Base-by-base conservation (phyloP, 1,140 invertebrate genomes). In the Magallana ariakensis region DNA sequence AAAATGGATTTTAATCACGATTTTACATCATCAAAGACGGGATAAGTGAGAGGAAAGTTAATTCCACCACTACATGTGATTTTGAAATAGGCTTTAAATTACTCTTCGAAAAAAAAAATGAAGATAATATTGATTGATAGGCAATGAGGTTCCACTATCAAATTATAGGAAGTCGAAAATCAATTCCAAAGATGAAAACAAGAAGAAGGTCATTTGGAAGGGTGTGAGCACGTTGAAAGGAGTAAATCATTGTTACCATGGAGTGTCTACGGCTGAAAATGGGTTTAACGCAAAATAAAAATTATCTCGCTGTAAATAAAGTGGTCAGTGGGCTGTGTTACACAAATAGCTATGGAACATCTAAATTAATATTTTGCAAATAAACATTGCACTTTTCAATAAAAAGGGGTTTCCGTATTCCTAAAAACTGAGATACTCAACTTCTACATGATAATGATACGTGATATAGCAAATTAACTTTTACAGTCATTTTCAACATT, bases 1-100 rank as follows among this genome's bases (percentile, higher is more conserved):
- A 75, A 75, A 75, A 75, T 75, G 66, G 66, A 75, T 75, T 75
- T 75, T 75, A 75, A 75, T 75, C 66, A 75, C 66, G 66, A 75
- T 7, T 75, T 75, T 26, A 75, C 66, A 26, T 75, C 66, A 75
- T 75, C 66, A 75, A 75, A 75, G 66, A 75, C 66, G 22, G 15
- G 19, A 11, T 26, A 33, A 19, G 9, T 26, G 66, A 75, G 66
- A 26, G 33, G 13, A 26, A 11, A 75, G 66, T 75, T 75, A 26
- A 75, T 46, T 75, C 11, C 15, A 75, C 66, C 66, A 75, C 11
- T 75, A 75, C 66, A 75, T 75, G 66, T 75, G 66, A 75, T 75
- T 75, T 75, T 75, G 66, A 75, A 26, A 75, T 75, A 26, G 66
- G 22, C 66, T 75, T 75, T 75, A 75, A 75, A 75, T 75, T 75